Evolutionary conservation across 1,140 invertebrate genomes (phyloP).

Genomic region (Drosophila rufa): DNA sequence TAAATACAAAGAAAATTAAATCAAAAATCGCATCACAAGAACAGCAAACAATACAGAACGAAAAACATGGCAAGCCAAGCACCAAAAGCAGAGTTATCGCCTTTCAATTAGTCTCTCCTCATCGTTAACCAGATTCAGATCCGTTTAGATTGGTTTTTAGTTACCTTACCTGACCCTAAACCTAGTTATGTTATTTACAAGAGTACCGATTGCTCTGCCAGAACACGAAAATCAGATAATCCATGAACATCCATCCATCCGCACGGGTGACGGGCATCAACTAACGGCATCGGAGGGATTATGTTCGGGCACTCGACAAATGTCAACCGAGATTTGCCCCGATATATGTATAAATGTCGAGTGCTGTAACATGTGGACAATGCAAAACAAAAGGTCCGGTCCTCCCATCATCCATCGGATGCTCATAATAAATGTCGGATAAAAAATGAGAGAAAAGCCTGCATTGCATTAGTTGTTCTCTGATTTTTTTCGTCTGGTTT

Average conservation of each 20-base stretch:
- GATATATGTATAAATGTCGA: conserved; percentile 12
- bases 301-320: conserved; percentile 39
- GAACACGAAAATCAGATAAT: conserved; percentile 82
- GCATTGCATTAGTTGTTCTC: conserved; percentile 23
- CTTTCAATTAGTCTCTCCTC: conserved; percentile 28
- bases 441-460: conserved; percentile 25
- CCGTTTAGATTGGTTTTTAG: conserved; percentile 47
- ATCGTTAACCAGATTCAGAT: conserved; percentile 21
- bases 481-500: not conserved
- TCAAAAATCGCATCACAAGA: not conserved
- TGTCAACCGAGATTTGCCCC: conserved; percentile 33
- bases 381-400: conserved; percentile 24
- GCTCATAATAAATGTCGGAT: conserved; percentile 19
- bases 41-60: conserved; percentile 4
- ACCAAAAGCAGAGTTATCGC: conserved; percentile 37
- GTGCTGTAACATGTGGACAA: not conserved
- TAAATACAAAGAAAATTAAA: not conserved
- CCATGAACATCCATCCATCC: conserved; percentile 72
- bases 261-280: conserved; percentile 56
- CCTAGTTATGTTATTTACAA: conserved; percentile 77
- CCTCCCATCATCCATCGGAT: conserved; percentile 26
- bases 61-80: conserved; percentile 21
- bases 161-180: conserved; percentile 36
- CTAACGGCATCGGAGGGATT: conserved; percentile 44
- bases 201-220: conserved; percentile 49